These are phyloP conservation scores for Syrmaticus mikado DNA, from an alignment of 2,113 vertebrate species.

Conservation along the genomic window DNA sequence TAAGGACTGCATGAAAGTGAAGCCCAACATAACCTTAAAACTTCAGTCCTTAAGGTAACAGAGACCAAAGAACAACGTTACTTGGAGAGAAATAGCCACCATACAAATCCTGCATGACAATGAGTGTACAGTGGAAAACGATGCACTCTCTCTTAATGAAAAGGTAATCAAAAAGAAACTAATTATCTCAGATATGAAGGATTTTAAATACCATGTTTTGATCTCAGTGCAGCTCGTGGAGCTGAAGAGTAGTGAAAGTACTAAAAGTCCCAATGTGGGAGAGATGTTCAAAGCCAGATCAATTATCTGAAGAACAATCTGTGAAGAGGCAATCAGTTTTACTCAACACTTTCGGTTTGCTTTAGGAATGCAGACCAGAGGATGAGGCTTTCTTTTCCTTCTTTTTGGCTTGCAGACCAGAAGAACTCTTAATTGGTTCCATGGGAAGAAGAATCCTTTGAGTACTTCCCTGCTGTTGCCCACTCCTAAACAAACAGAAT, in stretches of 20 bases:
- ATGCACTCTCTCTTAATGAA: neutral
- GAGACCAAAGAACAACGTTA: neutral
- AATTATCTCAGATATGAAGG: neutral
- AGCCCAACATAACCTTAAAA: neutral
- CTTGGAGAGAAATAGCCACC: neutral
- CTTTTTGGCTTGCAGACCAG: neutral
- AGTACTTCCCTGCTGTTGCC: neutral
- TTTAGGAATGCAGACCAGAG: neutral
- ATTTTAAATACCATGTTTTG: constrained; percentile 8
- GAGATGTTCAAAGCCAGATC: neutral
- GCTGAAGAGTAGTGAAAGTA: neutral
- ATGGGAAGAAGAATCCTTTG: neutral
- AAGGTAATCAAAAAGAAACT: neutral
- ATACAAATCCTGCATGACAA: neutral
- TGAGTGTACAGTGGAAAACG: neutral
- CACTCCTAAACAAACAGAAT: neutral
- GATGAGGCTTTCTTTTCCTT: neutral
- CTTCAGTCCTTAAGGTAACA: neutral
- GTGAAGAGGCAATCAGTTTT: neutral
- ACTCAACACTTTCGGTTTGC: neutral
- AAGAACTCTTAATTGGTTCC: neutral
- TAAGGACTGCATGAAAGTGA: neutral
- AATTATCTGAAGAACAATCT: neutral
- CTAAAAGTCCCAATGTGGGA: fast-evolving
- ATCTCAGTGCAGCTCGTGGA: neutral